Percentiles rank a stretch among this genome's conserved stretches.
These are phyloP conservation scores for Etheostoma spectabile DNA, from an alignment of 2,113 vertebrate genomes.

Conservation along the genomic window DNA sequence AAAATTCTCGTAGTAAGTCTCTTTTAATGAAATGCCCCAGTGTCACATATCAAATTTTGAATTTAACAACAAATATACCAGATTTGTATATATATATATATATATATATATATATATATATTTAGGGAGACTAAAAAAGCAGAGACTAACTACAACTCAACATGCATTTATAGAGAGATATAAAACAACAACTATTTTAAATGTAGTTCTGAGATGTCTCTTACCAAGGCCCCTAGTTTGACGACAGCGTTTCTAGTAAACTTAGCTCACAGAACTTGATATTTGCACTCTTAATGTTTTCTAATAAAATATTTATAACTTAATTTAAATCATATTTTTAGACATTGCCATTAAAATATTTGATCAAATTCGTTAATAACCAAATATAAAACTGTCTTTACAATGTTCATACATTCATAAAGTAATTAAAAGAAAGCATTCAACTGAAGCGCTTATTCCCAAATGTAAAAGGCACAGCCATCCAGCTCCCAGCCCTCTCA, in stretches of 20 bases:
- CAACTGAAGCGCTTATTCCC: constrained; percentile 22
- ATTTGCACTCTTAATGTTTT: neutral
- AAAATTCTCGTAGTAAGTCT: neutral
- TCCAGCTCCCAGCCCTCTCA: constrained; percentile 30
- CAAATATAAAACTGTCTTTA: constrained; percentile 35
- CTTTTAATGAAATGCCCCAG: constrained; percentile 25
- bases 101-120: constrained; percentile 28
- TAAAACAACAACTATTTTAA: constrained; percentile 10
- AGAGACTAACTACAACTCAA: neutral
- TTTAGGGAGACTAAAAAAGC: constrained; percentile 10
- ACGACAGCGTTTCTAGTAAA: constrained; percentile 60
- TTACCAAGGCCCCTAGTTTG: constrained; percentile 70
- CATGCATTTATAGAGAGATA: neutral
- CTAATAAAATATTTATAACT: constrained; percentile 58
- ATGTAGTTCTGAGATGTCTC: neutral
- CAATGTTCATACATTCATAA: constrained; percentile 75
- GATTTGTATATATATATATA: constrained; percentile 2
- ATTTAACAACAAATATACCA: neutral
- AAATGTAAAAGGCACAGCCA: neutral
- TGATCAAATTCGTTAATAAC: constrained; percentile 23
- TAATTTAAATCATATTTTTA: constrained; percentile 43
- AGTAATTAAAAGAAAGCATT: constrained; percentile 41
- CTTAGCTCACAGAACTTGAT: constrained; percentile 19
- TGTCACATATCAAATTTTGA: constrained; percentile 11
- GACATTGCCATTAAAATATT: constrained; percentile 33